A percentile compares a stretch with the other conserved stretches of the same genome.
These are phyloP conservation scores for Nephila pilipes DNA, from an alignment of 1,140 invertebrate species.

Conservation along the genomic window DNA sequence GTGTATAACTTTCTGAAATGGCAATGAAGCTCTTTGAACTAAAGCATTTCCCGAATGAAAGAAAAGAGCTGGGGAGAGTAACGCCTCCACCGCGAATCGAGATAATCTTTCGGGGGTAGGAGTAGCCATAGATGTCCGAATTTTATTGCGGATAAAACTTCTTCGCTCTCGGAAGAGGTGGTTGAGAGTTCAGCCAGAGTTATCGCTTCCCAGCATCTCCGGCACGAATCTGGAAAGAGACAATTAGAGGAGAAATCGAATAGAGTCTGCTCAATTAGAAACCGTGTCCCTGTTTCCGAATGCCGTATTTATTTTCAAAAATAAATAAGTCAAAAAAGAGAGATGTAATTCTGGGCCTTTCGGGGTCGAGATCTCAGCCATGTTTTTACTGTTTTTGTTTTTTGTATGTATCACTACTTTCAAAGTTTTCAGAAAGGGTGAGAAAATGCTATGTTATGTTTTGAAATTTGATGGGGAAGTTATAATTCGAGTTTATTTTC, in stretches of 20 bases:
- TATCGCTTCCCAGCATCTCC: constrained; percentile 38
- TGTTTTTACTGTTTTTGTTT: neutral
- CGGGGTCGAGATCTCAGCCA: neutral
- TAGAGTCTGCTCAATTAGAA: constrained; percentile 62
- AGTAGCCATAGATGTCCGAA: constrained; percentile 50
- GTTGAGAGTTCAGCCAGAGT: neutral
- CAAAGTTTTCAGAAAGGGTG: constrained; percentile 15
- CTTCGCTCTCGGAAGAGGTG: neutral
- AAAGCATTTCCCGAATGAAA: constrained; percentile 50
- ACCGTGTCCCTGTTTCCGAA: constrained; percentile 23
- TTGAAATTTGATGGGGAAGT: constrained; percentile 8
- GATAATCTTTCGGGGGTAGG: constrained; percentile 26
- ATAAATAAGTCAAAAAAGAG: neutral
- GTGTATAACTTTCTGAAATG: neutral
- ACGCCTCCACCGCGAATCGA: constrained; percentile 43
- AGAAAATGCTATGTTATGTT: neutral
- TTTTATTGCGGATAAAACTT: constrained; percentile 62
- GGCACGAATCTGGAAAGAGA: constrained; percentile 53
- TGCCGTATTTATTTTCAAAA: constrained; percentile 43
- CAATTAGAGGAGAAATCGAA: constrained; percentile 61
- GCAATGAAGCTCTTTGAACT: constrained; percentile 2
- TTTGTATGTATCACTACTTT: neutral
- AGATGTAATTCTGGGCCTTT: neutral
- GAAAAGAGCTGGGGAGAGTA: constrained; percentile 36
- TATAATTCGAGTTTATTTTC: constrained; percentile 9